phyloP scores from a whole-genome alignment of 1,140 invertebrate species.

The Calycopis cecrops region DNA sequence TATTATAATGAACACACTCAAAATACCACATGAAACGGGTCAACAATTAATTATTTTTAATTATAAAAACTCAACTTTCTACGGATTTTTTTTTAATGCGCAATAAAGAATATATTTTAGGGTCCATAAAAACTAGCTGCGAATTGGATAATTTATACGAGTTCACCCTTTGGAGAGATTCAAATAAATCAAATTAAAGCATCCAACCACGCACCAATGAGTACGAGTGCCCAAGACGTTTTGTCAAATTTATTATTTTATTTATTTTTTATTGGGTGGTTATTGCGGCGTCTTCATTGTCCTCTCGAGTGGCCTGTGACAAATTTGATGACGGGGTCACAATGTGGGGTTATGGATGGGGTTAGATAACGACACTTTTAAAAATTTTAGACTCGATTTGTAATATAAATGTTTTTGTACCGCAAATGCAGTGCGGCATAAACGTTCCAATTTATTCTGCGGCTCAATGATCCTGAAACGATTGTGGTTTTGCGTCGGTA shows the following conservation, averaged over 20 bases:
- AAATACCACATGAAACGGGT: constrained; percentile 7
- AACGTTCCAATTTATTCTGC: constrained; percentile 35
- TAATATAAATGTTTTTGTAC: constrained; percentile 35
- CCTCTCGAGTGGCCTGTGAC: constrained; percentile 66
- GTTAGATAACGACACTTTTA: constrained; percentile 58
- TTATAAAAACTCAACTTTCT: constrained; percentile 3
- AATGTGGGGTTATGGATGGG: constrained; percentile 43
- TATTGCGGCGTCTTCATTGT: constrained; percentile 58
- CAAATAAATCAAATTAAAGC: constrained; percentile 72
- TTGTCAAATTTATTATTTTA: constrained; percentile 75
- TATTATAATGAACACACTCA: not conserved
- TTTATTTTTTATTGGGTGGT: constrained; percentile 67
- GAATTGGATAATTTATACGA: not conserved
- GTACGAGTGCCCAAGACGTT: constrained; percentile 71
- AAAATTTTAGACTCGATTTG: constrained; percentile 64
- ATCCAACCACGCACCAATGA: constrained; percentile 57
- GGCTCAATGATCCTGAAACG: constrained; percentile 45
- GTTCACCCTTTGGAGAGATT: constrained; percentile 60
- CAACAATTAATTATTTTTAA: not conserved
- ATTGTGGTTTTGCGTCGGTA: constrained; percentile 10
- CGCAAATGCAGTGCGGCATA: constrained; percentile 37
- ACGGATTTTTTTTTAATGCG: constrained; percentile 4
- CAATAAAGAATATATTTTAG: constrained; percentile 9
- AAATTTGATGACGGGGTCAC: constrained; percentile 72
- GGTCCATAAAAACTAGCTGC: too few species aligned